Evolutionary conservation across 1,140 invertebrate species (phyloP).

Genomic region (Ips typographus): DNA sequence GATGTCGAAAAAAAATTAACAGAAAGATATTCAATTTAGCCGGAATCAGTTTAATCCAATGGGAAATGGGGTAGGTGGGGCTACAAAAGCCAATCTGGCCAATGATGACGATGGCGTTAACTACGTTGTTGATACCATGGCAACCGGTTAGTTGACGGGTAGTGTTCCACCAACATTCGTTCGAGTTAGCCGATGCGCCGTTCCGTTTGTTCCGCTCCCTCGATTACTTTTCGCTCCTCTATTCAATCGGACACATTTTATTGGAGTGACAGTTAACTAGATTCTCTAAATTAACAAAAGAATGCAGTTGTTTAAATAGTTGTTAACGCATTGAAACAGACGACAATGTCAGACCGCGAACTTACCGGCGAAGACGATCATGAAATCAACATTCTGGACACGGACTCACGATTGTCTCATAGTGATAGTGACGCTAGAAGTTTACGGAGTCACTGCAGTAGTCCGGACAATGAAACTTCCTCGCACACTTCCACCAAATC

Average conservation of each 20-base stretch:
- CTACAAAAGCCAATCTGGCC: slow-evolving; percentile 45
- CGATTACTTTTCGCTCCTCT: slow-evolving; percentile 9
- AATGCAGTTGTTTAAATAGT: not conserved
- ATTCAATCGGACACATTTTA: slow-evolving; percentile 1
- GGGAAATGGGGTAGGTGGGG: slow-evolving; percentile 47
- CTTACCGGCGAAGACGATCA: slow-evolving; percentile 51
- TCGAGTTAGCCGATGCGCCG: slow-evolving; percentile 20
- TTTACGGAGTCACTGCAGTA: slow-evolving; percentile 54
- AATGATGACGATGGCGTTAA: slow-evolving; percentile 47
- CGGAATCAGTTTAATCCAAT: slow-evolving; percentile 53
- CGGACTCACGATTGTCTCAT: slow-evolving; percentile 56
- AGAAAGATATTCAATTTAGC: slow-evolving; percentile 54
- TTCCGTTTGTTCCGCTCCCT: slow-evolving; percentile 5
- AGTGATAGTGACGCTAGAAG: slow-evolving; percentile 56
- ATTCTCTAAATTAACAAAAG: not conserved
- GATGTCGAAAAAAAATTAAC: slow-evolving; percentile 49
- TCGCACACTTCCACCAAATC: slow-evolving; percentile 49
- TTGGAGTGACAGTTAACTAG: not conserved
- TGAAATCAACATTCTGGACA: slow-evolving; percentile 56
- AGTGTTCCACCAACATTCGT: slow-evolving; percentile 44
- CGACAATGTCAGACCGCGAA: slow-evolving; percentile 51
- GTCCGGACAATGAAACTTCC: slow-evolving; percentile 55
- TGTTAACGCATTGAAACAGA: not conserved
- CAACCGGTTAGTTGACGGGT: slow-evolving; percentile 46
- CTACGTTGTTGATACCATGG: slow-evolving; percentile 50